These are phyloP conservation scores for Esperia sulphurella DNA, from an alignment of 2,888 invertebrate species.

Conservation along the genomic window DNA sequence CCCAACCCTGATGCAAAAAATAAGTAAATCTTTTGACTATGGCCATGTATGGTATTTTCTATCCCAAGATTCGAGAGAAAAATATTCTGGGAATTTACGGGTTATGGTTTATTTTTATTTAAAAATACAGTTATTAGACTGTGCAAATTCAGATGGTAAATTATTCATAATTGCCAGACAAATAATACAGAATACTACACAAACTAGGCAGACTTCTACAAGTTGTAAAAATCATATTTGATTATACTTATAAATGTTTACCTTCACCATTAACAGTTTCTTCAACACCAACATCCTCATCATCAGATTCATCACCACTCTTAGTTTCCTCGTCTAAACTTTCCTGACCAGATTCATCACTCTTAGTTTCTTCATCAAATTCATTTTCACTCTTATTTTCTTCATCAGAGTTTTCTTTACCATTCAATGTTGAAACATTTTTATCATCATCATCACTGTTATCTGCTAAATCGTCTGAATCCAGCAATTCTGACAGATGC, in stretches of 20 bases:
- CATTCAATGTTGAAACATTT: slow-evolving; percentile 12
- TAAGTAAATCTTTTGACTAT: too few relatives aligned
- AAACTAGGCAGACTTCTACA: too few relatives aligned
- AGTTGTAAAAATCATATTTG: too few relatives aligned
- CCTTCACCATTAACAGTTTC: slow-evolving; percentile 7
- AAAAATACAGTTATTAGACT: too few relatives aligned
- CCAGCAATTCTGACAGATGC: slow-evolving; percentile 61
- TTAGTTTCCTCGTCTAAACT: not conserved
- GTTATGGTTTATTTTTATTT: too few relatives aligned
- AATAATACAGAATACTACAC: too few relatives aligned
- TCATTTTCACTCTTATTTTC: slow-evolving; percentile 16
- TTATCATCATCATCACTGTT: slow-evolving; percentile 35
- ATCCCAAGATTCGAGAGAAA: too few relatives aligned
- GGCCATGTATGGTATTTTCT: too few relatives aligned
- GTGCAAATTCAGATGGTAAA: too few relatives aligned
- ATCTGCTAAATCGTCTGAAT: slow-evolving; percentile 53
- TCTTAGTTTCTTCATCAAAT: slow-evolving; percentile 13
- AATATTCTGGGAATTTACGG: too few relatives aligned
- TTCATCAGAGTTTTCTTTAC: slow-evolving; percentile 20
- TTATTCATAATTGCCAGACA: too few relatives aligned
- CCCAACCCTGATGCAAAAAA: too few relatives aligned
- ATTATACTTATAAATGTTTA: not conserved
- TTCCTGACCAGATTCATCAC: slow-evolving; percentile 14
- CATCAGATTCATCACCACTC: slow-evolving; percentile 13
- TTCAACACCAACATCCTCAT: slow-evolving; percentile 12